A percentile compares a stretch with the other conserved stretches of the same genome.
Evolutionary conservation across 2,888 invertebrate species (phyloP).

Genomic region (Drosophila kuntzei): DNA sequence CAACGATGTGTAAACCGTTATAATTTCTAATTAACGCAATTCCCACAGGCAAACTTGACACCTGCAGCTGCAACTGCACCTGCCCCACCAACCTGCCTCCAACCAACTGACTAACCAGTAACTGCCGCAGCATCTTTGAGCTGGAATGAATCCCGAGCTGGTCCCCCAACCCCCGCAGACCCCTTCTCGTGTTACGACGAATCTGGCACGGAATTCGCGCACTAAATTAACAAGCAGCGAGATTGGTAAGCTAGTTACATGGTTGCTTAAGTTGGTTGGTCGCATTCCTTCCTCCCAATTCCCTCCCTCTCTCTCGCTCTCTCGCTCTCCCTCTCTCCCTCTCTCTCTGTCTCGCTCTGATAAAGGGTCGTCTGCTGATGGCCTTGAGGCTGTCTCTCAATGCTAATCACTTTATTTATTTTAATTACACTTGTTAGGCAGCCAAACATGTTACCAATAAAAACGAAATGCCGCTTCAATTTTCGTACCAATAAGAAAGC

Average conservation of each 20-base stretch:
- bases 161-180: not conserved
- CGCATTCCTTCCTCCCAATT: not conserved
- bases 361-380: constrained; percentile 25
- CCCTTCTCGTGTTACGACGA: not conserved
- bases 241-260: constrained; percentile 20
- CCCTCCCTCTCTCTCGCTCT: not conserved
- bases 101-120: too few relatives aligned
- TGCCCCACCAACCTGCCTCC: constrained; percentile 11
- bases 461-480: constrained; percentile 67
- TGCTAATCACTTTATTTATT: constrained; percentile 30
- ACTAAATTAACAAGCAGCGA: constrained; percentile 22
- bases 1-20: constrained; percentile 56
- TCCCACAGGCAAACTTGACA: constrained; percentile 63
- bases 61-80: constrained; percentile 43
- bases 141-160: constrained; percentile 13
- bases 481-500: constrained; percentile 63
- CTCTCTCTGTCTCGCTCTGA: too few relatives aligned
- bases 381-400: constrained; percentile 39
- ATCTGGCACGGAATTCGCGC: constrained; percentile 32
- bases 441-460: constrained; percentile 77
- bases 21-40: constrained; percentile 69
- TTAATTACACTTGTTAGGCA: constrained; percentile 50
- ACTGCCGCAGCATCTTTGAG: constrained; percentile 8
- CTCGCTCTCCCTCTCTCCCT: not conserved
- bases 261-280: constrained; percentile 12